phyloP scores from a whole-genome alignment of 2,888 invertebrate genomes.

The Meandrusa payeni region DNA sequence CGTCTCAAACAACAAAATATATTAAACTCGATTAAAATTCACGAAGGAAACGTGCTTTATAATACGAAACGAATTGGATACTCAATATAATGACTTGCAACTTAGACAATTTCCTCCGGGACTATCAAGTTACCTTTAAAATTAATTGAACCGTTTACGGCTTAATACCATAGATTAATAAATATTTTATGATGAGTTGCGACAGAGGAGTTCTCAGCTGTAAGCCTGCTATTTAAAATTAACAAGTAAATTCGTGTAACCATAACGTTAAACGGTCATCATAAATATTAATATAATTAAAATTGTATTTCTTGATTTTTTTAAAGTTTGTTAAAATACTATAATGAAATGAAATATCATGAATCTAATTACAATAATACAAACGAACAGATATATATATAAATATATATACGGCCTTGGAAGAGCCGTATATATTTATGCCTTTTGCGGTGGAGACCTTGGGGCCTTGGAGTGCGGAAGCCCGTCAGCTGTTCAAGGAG shows the following conservation, averaged over 20 bases:
- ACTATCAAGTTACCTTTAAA: conserved; percentile 46
- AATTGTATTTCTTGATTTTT: neutral
- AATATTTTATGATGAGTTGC: conserved; percentile 34
- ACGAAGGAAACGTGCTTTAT: conserved; percentile 12
- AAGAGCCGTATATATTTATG: too few relatives aligned
- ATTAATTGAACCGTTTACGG: conserved; percentile 50
- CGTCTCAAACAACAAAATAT: too few relatives aligned
- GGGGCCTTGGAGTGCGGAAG: too few relatives aligned
- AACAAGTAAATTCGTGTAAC: conserved; percentile 14
- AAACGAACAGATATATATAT: too few relatives aligned
- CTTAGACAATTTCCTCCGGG: conserved; percentile 45
- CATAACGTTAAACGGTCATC: conserved; percentile 3
- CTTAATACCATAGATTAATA: conserved; percentile 37
- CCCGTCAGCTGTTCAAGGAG: too few relatives aligned
- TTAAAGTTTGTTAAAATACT: too few relatives aligned
- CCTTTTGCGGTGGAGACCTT: too few relatives aligned
- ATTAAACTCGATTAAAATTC: conserved; percentile 9
- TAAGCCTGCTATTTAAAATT: conserved; percentile 22
- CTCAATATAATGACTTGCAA: conserved; percentile 44
- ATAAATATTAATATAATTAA: conserved; percentile 13
- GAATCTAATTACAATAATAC: too few relatives aligned
- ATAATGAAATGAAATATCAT: too few relatives aligned
- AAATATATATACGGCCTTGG: too few relatives aligned
- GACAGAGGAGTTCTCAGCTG: conserved; percentile 15
- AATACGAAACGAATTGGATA: conserved; percentile 16